Conservation (phyloP, 2,113 vertebrate genomes). For the Dicerorhinus sumatrensis region DNA sequence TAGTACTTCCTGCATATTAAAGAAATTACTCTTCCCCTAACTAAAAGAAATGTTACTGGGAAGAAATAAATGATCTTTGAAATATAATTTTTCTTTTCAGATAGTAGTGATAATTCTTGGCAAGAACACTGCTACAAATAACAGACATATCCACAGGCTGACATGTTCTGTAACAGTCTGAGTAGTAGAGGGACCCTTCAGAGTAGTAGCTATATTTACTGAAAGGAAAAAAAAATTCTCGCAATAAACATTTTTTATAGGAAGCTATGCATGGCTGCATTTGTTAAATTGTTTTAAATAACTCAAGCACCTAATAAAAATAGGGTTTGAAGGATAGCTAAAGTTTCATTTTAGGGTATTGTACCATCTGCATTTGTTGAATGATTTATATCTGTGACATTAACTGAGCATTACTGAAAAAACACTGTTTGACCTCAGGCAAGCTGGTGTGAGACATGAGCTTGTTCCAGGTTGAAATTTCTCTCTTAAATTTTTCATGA, state of each 20-base stretch:
- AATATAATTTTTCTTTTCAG: background rate
- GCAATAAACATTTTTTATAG: conserved; percentile 71
- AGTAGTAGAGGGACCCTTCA: background rate
- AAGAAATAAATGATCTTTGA: conserved; percentile 38
- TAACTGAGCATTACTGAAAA: conserved; percentile 86
- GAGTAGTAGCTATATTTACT: background rate
- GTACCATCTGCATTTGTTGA: conserved; percentile 88
- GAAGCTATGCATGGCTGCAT: conserved; percentile 24
- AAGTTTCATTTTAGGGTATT: conserved; percentile 76
- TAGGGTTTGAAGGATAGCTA: conserved; percentile 69
- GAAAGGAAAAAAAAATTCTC: conserved; percentile 29
- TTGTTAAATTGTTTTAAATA: conserved; percentile 81
- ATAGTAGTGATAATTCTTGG: background rate
- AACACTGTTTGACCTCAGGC: conserved; percentile 89
- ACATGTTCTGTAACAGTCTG: too few relatives aligned
- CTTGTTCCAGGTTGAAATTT: conserved; percentile 92
- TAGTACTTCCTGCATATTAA: conserved; percentile 66
- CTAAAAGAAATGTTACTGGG: conserved; percentile 18
- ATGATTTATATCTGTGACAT: conserved; percentile 92
- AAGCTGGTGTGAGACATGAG: conserved; percentile 84
- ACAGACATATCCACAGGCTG: background rate
- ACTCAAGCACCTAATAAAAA: conserved; percentile 75
- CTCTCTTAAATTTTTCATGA: conserved; percentile 96
- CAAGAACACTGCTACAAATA: background rate
- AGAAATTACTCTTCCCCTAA: conserved; percentile 40